phyloP scores from a whole-genome alignment of 92 coral and sea anemone species.

The Siderastrea radians region DNA sequence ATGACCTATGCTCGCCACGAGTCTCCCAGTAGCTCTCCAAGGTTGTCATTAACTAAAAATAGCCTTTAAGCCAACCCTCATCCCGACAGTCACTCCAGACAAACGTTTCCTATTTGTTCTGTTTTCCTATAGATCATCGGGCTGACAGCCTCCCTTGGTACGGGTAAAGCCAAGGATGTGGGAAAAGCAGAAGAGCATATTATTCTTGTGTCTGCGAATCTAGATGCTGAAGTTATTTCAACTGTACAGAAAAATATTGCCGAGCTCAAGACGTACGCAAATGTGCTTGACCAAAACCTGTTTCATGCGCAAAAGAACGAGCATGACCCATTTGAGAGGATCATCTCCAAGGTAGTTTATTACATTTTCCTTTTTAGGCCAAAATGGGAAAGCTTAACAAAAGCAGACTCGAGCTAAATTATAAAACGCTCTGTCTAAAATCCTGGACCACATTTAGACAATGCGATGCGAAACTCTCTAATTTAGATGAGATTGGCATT shows the following conservation, averaged over 20 bases:
- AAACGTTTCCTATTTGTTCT: background rate
- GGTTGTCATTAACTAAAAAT: too few relatives aligned
- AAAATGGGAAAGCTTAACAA: too few relatives aligned
- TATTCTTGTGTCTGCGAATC: constrained; percentile 81
- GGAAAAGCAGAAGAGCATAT: constrained; percentile 82
- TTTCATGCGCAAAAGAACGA: constrained; percentile 47
- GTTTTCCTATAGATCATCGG: constrained; percentile 77
- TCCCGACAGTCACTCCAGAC: background rate
- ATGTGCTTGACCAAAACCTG: constrained; percentile 64
- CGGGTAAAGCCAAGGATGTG: constrained; percentile 83
- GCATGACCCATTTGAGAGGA: constrained; percentile 60
- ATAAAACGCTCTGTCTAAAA: too few relatives aligned
- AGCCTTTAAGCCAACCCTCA: too few relatives aligned
- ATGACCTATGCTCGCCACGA: too few relatives aligned
- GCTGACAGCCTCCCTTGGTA: constrained; percentile 96
- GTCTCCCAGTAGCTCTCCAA: too few relatives aligned
- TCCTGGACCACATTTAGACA: too few relatives aligned
- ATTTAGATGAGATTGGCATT: too few relatives aligned
- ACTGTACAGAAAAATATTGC: constrained; percentile 73
- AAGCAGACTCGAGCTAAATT: too few relatives aligned
- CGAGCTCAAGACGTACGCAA: constrained; percentile 60
- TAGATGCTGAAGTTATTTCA: constrained; percentile 78
- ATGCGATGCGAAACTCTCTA: too few relatives aligned
- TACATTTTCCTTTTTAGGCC: too few relatives aligned
- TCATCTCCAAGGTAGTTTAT: constrained; percentile 56